Evolutionary conservation across 2,888 invertebrate species (phyloP).

Genomic region (Polyommatus iphigenia): DNA sequence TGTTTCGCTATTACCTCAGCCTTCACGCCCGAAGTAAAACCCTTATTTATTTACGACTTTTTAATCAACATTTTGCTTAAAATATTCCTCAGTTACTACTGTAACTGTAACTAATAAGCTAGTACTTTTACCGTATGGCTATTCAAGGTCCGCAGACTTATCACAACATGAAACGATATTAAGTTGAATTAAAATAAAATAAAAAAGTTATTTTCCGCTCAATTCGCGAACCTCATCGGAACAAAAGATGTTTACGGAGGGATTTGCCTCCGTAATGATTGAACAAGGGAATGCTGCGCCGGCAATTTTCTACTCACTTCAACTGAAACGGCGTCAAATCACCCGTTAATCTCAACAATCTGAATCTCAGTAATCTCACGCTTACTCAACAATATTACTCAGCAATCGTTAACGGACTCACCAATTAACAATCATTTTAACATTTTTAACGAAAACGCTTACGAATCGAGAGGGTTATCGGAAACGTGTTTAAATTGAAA

Average conservation of each 20-base stretch:
- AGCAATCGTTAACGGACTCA: neutral
- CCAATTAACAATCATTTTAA: constrained; percentile 4
- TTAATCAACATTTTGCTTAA: too few species aligned
- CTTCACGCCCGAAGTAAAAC: too few species aligned
- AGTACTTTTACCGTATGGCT: too few species aligned
- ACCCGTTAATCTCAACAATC: constrained; percentile 8
- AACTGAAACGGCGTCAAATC: constrained; percentile 20
- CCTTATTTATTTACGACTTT: too few species aligned
- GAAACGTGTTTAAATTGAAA: neutral
- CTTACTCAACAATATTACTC: neutral
- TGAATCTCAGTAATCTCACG: neutral
- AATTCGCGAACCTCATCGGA: neutral
- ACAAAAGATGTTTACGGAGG: constrained; percentile 7
- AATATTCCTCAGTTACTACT: too few species aligned
- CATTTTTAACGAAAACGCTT: constrained; percentile 9
- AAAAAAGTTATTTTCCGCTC: constrained; percentile 6
- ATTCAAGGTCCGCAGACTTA: too few species aligned
- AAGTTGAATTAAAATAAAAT: neutral
- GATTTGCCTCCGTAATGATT: neutral
- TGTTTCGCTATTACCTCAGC: too few species aligned
- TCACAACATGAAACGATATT: neutral
- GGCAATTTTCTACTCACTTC: constrained; percentile 23
- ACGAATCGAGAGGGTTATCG: neutral
- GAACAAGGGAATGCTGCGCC: constrained; percentile 4
- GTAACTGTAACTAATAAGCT: too few species aligned